A percentile compares a stretch with the other conserved stretches of the same genome.
phyloP scores from a whole-genome alignment of 2,888 invertebrate genomes.

The Willowsia nigromaculata region DNA sequence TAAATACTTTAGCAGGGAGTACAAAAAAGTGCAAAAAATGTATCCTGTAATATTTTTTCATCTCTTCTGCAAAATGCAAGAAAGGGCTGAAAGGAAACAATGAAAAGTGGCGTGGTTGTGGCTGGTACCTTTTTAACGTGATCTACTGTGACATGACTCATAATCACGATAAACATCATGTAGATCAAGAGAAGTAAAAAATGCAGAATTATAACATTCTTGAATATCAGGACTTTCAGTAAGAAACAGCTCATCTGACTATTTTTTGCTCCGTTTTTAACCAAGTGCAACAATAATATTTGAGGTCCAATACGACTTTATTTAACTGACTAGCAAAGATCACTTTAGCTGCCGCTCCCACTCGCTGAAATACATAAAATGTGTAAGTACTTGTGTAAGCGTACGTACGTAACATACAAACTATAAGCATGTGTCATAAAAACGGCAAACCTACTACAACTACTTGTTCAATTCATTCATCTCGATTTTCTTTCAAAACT shows the following conservation, averaged over 20 bases:
- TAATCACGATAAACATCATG: slow-evolving; percentile 13
- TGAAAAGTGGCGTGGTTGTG: slow-evolving; percentile 30
- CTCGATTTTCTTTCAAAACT: slow-evolving; percentile 22
- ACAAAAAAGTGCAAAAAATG: not conserved
- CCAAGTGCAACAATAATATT: slow-evolving; percentile 3
- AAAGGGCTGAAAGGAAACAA: slow-evolving; percentile 30
- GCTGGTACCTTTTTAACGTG: slow-evolving; percentile 37
- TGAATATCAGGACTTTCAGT: too few species aligned
- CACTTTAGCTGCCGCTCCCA: slow-evolving; percentile 21
- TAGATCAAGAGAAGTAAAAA: not conserved
- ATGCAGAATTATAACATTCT: not conserved
- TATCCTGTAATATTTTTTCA: not conserved
- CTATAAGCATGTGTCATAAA: not conserved
- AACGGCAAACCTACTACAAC: not conserved
- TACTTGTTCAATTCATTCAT: slow-evolving; percentile 8
- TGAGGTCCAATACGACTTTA: slow-evolving; percentile 10
- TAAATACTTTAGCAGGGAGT: not conserved
- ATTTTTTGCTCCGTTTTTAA: not conserved
- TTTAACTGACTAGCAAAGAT: slow-evolving; percentile 3
- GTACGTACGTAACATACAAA: not conserved
- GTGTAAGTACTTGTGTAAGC: not conserved
- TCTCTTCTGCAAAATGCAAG: not conserved
- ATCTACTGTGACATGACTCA: slow-evolving; percentile 44
- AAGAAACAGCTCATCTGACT: too few species aligned
- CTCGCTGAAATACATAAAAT: not conserved